Percentiles rank a stretch among this genome's conserved stretches.
phyloP scores from a whole-genome alignment of 2,113 vertebrate species.

The Entelurus aequoreus region DNA sequence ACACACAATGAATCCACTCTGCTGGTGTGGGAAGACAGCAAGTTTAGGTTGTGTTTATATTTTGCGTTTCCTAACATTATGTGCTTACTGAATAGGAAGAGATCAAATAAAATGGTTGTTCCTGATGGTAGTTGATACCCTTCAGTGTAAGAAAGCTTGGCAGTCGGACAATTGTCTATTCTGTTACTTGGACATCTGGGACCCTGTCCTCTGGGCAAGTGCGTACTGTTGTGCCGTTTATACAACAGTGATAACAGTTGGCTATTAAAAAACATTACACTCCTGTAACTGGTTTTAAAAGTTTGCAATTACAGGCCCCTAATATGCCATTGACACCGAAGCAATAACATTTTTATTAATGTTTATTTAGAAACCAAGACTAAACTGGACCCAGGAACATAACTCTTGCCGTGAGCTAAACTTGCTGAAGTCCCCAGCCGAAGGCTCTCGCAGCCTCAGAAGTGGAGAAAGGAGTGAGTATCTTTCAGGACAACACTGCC shows the following conservation, averaged over 20 bases:
- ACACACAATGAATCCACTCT: too few relatives aligned
- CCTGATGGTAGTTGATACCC: neutral
- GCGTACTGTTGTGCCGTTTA: neutral
- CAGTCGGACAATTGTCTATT: neutral
- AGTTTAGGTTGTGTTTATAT: too few relatives aligned
- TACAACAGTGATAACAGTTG: neutral
- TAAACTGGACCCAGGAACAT: neutral
- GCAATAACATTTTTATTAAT: too few relatives aligned
- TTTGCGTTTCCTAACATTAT: too few relatives aligned
- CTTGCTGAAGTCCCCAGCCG: conserved; percentile 29
- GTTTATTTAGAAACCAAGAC: too few relatives aligned
- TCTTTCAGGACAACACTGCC: conserved; percentile 46
- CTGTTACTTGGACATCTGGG: neutral
- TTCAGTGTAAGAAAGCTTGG: neutral
- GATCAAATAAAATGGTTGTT: too few relatives aligned
- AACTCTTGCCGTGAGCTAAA: conserved; percentile 5
- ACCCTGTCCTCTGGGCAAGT: neutral
- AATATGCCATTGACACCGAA: neutral
- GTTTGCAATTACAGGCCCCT: neutral
- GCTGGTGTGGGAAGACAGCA: too few relatives aligned
- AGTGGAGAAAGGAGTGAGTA: conserved; percentile 20
- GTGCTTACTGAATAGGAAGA: too few relatives aligned
- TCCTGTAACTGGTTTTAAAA: too few relatives aligned
- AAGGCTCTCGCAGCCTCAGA: conserved; percentile 33
- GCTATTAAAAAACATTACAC: neutral